Conservation (phyloP, 1,140 invertebrate genomes). For the Papilio polytes region DNA sequence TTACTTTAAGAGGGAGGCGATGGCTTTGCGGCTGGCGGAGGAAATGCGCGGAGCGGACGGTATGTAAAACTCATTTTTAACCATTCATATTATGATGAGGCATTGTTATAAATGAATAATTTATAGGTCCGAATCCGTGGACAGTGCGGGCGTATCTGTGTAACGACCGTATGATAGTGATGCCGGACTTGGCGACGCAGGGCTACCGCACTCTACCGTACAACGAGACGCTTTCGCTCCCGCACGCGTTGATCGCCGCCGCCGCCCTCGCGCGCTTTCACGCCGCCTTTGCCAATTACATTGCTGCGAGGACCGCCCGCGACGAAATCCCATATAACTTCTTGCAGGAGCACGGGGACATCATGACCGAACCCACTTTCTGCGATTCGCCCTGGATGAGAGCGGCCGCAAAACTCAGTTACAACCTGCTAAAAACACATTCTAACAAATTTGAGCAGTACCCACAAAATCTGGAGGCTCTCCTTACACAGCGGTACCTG, state of each 20-base stretch:
- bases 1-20: slow-evolving; percentile 58
- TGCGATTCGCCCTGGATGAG: slow-evolving; percentile 59
- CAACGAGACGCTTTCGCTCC: slow-evolving; percentile 53
- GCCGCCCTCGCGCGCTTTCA: slow-evolving; percentile 67
- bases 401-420: slow-evolving; percentile 57
- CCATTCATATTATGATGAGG: not conserved
- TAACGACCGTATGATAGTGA: slow-evolving; percentile 61
- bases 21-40: slow-evolving; percentile 60
- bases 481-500: slow-evolving; percentile 51
- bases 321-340: slow-evolving; percentile 44
- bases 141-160: slow-evolving; percentile 57
- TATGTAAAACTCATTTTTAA: slow-evolving; percentile 43
- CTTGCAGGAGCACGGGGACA: slow-evolving; percentile 48
- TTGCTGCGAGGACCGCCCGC: slow-evolving; percentile 48
- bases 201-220: slow-evolving; percentile 55
- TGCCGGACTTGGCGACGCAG: slow-evolving; percentile 58
- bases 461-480: slow-evolving; percentile 51
- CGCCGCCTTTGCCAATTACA: slow-evolving; percentile 63
- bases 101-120: not conserved
- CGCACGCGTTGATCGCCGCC: slow-evolving; percentile 51
- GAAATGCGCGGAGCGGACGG: slow-evolving; percentile 55
- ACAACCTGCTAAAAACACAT: slow-evolving; percentile 57
- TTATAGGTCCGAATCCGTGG: slow-evolving; percentile 61
- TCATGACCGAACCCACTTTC: slow-evolving; percentile 58
- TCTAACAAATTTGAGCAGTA: slow-evolving; percentile 54